These are phyloP conservation scores for Arothron firmamentum DNA, from an alignment of 2,113 vertebrate species.

Conservation along the genomic window DNA sequence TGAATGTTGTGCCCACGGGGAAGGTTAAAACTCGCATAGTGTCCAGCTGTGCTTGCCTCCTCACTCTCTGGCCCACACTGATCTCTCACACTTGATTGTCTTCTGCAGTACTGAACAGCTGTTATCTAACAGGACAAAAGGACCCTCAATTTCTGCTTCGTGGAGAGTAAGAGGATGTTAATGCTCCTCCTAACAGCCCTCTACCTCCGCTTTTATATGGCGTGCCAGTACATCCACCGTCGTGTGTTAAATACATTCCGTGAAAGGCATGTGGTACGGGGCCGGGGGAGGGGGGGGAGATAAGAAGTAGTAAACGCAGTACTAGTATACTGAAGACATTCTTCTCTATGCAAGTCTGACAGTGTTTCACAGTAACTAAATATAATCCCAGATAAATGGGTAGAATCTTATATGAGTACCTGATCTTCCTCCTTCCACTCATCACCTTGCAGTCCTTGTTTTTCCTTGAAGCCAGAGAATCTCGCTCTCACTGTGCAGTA, in stretches of 20 bases:
- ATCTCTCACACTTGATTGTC: slow-evolving; percentile 59
- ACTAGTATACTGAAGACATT: slow-evolving; percentile 47
- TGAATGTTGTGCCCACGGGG: slow-evolving; percentile 53
- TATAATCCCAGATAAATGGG: slow-evolving; percentile 9
- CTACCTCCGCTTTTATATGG: slow-evolving; percentile 55
- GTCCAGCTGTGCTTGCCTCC: slow-evolving; percentile 57
- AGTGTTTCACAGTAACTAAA: slow-evolving; percentile 39
- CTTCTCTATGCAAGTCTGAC: slow-evolving; percentile 60
- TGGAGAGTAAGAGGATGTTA: slow-evolving; percentile 36
- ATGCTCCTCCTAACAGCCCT: slow-evolving; percentile 37
- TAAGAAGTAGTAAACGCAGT: slow-evolving; percentile 15
- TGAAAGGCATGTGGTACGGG: slow-evolving; percentile 37
- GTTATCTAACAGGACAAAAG: slow-evolving; percentile 57
- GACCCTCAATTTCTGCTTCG: slow-evolving; percentile 49
- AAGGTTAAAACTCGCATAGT: slow-evolving; percentile 20
- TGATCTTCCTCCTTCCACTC: slow-evolving; percentile 47
- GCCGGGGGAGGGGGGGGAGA: too few relatives aligned
- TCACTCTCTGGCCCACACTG: slow-evolving; percentile 57
- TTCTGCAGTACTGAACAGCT: slow-evolving; percentile 49
- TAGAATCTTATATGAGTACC: slow-evolving; percentile 50
- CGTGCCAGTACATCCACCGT: slow-evolving; percentile 52
- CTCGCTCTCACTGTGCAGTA: slow-evolving; percentile 59
- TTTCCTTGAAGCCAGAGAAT: slow-evolving; percentile 35
- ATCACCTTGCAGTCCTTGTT: slow-evolving; percentile 16
- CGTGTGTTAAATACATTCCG: slow-evolving; percentile 67